These are phyloP conservation scores for Esperia sulphurella DNA, from an alignment of 2,888 invertebrate species.

Conservation along the genomic window DNA sequence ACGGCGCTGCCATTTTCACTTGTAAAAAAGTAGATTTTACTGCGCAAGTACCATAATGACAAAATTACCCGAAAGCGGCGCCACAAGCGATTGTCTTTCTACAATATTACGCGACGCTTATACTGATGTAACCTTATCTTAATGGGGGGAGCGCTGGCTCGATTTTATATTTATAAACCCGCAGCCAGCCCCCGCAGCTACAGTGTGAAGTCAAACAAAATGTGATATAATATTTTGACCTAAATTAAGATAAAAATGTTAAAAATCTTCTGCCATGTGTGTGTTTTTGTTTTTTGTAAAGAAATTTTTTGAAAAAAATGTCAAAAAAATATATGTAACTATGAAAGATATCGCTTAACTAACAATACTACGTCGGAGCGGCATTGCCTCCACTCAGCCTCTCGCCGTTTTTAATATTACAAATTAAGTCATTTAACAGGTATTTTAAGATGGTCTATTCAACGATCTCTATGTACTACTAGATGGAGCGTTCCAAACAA, in stretches of 20 bases:
- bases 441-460: no score
- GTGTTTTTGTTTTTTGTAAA: conserved; percentile 59
- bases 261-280: conserved; percentile 59
- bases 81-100: background rate
- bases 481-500: no score
- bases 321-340: conserved; percentile 48
- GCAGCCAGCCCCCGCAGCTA: conserved; percentile 13
- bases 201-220: conserved; percentile 32
- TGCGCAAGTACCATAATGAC: background rate
- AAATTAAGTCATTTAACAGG: no score
- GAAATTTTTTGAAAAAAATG: conserved; percentile 55
- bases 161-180: conserved; percentile 26
- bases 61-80: background rate
- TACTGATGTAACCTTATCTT: background rate
- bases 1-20: no score
- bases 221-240: conserved; percentile 59
- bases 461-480: no score
- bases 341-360: conserved; percentile 9
- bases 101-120: background rate
- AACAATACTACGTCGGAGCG: no score
- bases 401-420: no score
- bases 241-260: conserved; percentile 69
- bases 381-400: no score
- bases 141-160: conserved; percentile 14
- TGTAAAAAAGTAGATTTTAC: no score